These are phyloP conservation scores for Apolygus lucorum DNA, from an alignment of 1,140 invertebrate genomes.

Conservation along the genomic window DNA sequence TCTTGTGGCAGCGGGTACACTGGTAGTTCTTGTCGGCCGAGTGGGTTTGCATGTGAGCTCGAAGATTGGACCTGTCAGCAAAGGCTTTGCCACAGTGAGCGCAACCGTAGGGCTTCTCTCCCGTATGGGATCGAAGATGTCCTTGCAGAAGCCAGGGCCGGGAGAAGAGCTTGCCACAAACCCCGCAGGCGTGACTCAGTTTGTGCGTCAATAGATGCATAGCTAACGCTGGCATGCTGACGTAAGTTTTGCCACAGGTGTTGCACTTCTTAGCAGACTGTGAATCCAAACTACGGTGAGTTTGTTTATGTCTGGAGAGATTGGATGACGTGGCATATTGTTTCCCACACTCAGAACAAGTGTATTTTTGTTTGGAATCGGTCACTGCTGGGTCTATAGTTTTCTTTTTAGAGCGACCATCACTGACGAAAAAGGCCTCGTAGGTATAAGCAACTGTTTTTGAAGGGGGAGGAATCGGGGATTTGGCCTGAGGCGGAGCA, in stretches of 20 bases:
- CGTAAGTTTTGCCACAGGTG: slow-evolving; percentile 91
- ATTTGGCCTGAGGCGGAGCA: slow-evolving; percentile 38
- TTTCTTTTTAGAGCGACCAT: slow-evolving; percentile 72
- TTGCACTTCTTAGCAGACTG: slow-evolving; percentile 87
- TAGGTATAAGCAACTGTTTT: slow-evolving; percentile 82
- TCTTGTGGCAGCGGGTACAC: slow-evolving; percentile 82
- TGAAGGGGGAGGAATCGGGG: slow-evolving; percentile 37
- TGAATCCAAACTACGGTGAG: slow-evolving; percentile 87
- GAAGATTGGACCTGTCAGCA: slow-evolving; percentile 88
- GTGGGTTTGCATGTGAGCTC: slow-evolving; percentile 92
- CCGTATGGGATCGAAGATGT: slow-evolving; percentile 91
- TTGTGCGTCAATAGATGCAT: slow-evolving; percentile 95
- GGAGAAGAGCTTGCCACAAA: slow-evolving; percentile 89
- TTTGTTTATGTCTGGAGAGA: slow-evolving; percentile 85
- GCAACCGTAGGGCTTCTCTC: slow-evolving; percentile 97
- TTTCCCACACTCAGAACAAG: slow-evolving; percentile 92
- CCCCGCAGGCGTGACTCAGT: slow-evolving; percentile 79
- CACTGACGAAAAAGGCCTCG: slow-evolving; percentile 90
- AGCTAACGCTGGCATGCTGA: slow-evolving; percentile 92
- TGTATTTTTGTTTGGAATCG: slow-evolving; percentile 50
- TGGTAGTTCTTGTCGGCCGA: slow-evolving; percentile 82
- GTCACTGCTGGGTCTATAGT: slow-evolving; percentile 29
- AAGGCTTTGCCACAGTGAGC: slow-evolving; percentile 98
- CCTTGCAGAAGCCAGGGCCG: slow-evolving; percentile 88
- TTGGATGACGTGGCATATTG: slow-evolving; percentile 95